Evolutionary conservation across 2,888 invertebrate species (phyloP), one percentile per base, ranked within the genome.

Genomic region (Danaus chrysippus): DNA sequence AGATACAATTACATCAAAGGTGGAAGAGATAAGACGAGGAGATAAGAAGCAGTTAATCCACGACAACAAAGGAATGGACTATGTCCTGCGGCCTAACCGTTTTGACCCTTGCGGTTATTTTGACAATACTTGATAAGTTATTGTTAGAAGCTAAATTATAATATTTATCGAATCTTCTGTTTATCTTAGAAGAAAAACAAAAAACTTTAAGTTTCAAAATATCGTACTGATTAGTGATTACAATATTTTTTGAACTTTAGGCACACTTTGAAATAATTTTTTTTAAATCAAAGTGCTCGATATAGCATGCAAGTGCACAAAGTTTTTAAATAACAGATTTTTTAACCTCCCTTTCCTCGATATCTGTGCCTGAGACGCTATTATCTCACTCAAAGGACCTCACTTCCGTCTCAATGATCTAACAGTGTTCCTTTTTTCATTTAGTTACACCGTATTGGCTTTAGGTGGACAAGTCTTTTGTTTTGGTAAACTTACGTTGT

Each of bases 341-440:
- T 62, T 71, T 69, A 80, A 81, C 80, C 77, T 76, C 77, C 70
- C 70, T 71, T 69, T 72, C 66, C 73, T 68, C 70, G 70, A 72
- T 70, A 74, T 77, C 87, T 88, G 87, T 71, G 73, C 63, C 76
- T 88, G 88, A 88, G 87, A 82, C 74, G 80, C 85, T 87, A 86
- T 86, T 86, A 89, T 87, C 86, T 85, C 71, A 75, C 76, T 83
- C 86, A 87, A 87, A 88, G 84, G 82, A 76, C 76, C 72, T 84
- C 79, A 80, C 79, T 87, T 87, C 84, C 87, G 74, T 76, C 69
- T 80, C 81, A 72, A 71, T 83, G 81, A 81, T 79, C 81, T 81
- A 76, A 73, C 76, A 78, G 78, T 81, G 83, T 87, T 83, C 82
- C 82, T 82, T 83, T 84, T 74, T 71, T 74, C 71, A 69, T 73